Percentiles rank a stretch among this genome's conserved stretches.
These are phyloP conservation scores for Halcyon malimbica DNA, from an alignment of 2,113 vertebrate species.

Conservation along the genomic window DNA sequence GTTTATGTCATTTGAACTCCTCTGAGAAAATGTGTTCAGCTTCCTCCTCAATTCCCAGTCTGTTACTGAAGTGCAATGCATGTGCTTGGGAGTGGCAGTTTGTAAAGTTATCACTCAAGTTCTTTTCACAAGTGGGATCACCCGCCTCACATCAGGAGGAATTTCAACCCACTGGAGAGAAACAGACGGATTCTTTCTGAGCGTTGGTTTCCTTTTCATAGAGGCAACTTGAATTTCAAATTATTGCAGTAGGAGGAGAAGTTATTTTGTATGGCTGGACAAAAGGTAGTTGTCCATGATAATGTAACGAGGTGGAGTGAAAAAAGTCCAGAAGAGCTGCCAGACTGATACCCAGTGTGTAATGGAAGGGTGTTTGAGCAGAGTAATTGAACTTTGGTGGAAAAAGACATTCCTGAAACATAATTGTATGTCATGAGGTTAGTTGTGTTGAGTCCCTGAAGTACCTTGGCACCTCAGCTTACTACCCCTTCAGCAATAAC, in stretches of 20 bases:
- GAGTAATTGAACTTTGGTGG: conserved; percentile 2
- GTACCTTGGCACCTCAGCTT: not conserved
- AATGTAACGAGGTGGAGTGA: conserved; percentile 23
- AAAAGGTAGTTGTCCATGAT: not conserved
- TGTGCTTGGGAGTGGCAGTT: not conserved
- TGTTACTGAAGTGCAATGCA: not conserved
- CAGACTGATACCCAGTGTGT: not conserved
- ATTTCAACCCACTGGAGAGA: not conserved
- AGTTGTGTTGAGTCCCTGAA: not conserved
- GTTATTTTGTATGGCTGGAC: not conserved
- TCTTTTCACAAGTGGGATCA: not conserved
- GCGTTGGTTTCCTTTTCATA: not conserved
- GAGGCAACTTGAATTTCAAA: not conserved
- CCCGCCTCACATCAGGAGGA: not conserved
- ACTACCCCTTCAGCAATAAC: not conserved
- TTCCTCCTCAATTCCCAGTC: not conserved
- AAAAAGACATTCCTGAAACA: not conserved
- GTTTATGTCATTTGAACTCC: not conserved
- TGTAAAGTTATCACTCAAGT: not conserved
- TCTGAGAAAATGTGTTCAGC: not conserved
- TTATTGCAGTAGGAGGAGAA: conserved; percentile 1
- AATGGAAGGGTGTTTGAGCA: conserved; percentile 1
- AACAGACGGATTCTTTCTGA: not conserved
- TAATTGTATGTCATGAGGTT: not conserved
- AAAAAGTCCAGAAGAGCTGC: conserved; percentile 28